phyloP scores from a whole-genome alignment of 1,140 invertebrate species.

The Eufriesea mexicana region DNA sequence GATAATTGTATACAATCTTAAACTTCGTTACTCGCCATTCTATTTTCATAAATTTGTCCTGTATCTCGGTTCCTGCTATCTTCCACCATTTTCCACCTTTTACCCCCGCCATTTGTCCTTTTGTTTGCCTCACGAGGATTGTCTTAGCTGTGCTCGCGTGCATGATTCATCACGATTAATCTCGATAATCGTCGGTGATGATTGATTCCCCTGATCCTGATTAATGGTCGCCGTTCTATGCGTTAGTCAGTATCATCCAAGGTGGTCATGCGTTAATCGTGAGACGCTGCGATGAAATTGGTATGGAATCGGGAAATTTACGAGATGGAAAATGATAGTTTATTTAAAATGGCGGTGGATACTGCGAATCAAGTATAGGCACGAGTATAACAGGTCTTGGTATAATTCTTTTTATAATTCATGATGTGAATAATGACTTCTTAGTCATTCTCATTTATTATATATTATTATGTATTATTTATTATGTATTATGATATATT shows the following conservation, averaged over 20 bases:
- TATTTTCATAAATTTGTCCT: not conserved
- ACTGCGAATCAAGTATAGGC: too few species aligned
- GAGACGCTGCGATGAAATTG: too few species aligned
- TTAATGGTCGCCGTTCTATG: not conserved
- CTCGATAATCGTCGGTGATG: slow-evolving; percentile 11
- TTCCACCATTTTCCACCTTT: not conserved
- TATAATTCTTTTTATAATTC: too few species aligned
- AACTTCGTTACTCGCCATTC: not conserved
- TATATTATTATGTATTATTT: too few species aligned
- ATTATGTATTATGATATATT: too few species aligned
- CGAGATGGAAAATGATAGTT: too few species aligned
- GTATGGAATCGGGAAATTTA: too few species aligned
- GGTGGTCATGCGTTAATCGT: not conserved
- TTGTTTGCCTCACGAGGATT: not conserved
- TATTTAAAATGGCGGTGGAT: too few species aligned
- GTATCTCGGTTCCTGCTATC: not conserved
- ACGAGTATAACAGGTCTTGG: too few species aligned
- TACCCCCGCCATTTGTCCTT: not conserved
- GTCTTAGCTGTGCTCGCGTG: too few species aligned
- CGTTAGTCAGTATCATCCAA: slow-evolving; percentile 7
- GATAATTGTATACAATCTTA: slow-evolving; percentile 22
- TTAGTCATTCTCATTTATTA: too few species aligned
- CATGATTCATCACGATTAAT: slow-evolving; percentile 20
- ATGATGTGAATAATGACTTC: too few species aligned
- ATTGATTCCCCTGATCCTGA: slow-evolving; percentile 9